These are phyloP conservation scores for Melikaiella ostensackeni DNA, from an alignment of 2,888 invertebrate species.

Conservation along the genomic window DNA sequence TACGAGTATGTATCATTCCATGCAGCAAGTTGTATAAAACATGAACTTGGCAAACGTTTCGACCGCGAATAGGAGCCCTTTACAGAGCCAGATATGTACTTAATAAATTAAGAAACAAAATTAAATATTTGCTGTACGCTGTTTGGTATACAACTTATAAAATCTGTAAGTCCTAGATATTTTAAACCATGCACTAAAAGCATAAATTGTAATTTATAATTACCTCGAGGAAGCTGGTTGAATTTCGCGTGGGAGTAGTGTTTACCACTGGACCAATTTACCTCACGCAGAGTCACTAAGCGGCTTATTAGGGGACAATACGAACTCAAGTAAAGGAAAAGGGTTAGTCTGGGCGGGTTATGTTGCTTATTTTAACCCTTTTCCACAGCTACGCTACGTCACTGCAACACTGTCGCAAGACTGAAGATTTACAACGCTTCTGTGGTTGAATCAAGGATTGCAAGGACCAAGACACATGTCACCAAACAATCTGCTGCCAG, in stretches of 20 bases:
- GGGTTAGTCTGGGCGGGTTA: constrained; percentile 57
- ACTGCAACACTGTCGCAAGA: constrained; percentile 45
- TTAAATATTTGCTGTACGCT: too few relatives aligned
- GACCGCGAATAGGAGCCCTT: too few relatives aligned
- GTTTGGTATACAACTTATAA: too few relatives aligned
- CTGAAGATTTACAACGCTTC: constrained; percentile 63
- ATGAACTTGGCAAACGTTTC: too few relatives aligned
- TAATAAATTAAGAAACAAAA: too few relatives aligned
- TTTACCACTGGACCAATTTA: constrained; percentile 70
- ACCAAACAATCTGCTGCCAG: constrained; percentile 33
- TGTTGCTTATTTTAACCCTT: constrained; percentile 2
- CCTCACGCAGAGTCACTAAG: constrained; percentile 69
- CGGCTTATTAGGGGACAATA: constrained; percentile 68
- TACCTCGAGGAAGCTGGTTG: not conserved
- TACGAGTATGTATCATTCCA: too few relatives aligned
- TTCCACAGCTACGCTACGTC: not conserved
- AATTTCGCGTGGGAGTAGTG: constrained; percentile 66
- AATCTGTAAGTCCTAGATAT: not conserved
- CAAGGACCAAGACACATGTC: constrained; percentile 46
- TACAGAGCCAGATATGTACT: too few relatives aligned
- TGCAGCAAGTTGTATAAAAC: too few relatives aligned
- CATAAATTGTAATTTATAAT: not conserved
- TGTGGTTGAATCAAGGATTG: not conserved
- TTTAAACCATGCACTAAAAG: not conserved
- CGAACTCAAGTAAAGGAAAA: constrained; percentile 49